Evolutionary conservation across 2,113 vertebrate species (phyloP).

Genomic region (Nycticorax nycticorax): DNA sequence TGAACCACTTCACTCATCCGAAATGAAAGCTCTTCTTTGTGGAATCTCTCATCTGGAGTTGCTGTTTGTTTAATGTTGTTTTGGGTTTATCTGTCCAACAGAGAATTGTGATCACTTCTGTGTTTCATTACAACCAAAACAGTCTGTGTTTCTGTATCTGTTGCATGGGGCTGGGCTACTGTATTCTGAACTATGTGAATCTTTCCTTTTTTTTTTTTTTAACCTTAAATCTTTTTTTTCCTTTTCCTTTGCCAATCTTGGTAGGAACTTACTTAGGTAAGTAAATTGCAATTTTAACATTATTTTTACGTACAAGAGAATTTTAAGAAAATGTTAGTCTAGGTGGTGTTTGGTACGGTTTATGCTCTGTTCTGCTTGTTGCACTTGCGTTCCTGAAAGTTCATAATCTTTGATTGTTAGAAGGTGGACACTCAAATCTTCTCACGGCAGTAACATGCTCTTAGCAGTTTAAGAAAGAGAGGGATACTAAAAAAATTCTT

Average conservation of each 20-base stretch:
- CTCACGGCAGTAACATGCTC: not conserved
- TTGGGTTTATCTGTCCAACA: not conserved
- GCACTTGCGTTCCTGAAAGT: not conserved
- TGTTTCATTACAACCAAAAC: not conserved
- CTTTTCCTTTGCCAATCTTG: slow-evolving; percentile 55
- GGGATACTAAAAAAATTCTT: not conserved
- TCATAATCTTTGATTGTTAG: not conserved
- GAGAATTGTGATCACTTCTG: not conserved
- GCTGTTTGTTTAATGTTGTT: slow-evolving; percentile 14
- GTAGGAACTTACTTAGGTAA: slow-evolving; percentile 81
- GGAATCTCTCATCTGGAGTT: not conserved
- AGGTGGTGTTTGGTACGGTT: not conserved
- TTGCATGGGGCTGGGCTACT: slow-evolving; percentile 47
- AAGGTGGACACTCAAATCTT: not conserved
- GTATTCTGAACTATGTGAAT: slow-evolving; percentile 3
- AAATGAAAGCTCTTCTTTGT: not conserved
- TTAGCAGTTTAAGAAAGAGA: not conserved
- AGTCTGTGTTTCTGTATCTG: slow-evolving; percentile 1
- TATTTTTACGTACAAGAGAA: not conserved
- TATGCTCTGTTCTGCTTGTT: not conserved
- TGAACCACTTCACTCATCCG: not conserved
- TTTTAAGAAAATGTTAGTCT: not conserved
- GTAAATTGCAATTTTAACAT: slow-evolving; percentile 60
- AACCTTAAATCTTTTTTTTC: slow-evolving; percentile 48
- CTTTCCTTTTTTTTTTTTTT: slow-evolving; percentile 2